phyloP scores from a whole-genome alignment of 2,888 invertebrate species.

The Clostera curtula region DNA sequence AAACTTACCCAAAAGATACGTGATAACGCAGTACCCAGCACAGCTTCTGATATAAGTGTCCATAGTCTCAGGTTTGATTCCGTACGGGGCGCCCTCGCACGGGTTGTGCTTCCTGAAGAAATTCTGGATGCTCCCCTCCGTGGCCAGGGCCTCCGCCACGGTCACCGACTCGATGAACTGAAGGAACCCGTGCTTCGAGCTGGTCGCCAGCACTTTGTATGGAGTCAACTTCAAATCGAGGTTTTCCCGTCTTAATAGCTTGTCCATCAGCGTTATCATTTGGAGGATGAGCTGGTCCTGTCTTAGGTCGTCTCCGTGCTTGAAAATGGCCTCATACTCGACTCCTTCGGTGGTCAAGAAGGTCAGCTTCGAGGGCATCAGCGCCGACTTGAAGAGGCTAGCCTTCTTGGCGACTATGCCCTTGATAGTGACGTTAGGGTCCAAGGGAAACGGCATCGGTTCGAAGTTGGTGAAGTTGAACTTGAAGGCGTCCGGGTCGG shows the following conservation, averaged over 20 bases:
- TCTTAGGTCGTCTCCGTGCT: conserved; percentile 96
- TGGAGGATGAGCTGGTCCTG: conserved; percentile 98
- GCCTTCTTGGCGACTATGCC: conserved; percentile 93
- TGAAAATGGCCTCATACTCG: conserved; percentile 97
- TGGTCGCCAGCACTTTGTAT: conserved; percentile 94
- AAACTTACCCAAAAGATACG: conserved; percentile 86
- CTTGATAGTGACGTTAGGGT: conserved; percentile 91
- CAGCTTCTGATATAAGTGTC: conserved; percentile 97
- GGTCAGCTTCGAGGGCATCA: conserved; percentile 94
- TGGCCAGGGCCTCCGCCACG: conserved; percentile 92
- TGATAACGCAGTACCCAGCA: conserved; percentile 98
- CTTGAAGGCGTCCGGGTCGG: conserved; percentile 87
- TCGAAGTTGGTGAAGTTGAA: conserved; percentile 93
- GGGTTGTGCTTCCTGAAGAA: conserved; percentile 95
- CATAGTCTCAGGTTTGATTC: conserved; percentile 95
- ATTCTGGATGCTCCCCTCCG: conserved; percentile 92
- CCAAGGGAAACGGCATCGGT: conserved; percentile 94
- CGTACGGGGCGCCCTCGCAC: conserved; percentile 90
- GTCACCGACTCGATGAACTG: conserved; percentile 96
- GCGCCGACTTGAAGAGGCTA: conserved; percentile 94
- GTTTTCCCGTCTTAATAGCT: conserved; percentile 93
- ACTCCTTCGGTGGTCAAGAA: conserved; percentile 87
- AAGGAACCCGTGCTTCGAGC: conserved; percentile 96
- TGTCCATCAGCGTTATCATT: conserved; percentile 99
- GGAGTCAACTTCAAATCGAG: conserved; percentile 97